phyloP scores from a whole-genome alignment of 2,797 vertebrate genomes.

The Acanthurus leucopareius region DNA sequence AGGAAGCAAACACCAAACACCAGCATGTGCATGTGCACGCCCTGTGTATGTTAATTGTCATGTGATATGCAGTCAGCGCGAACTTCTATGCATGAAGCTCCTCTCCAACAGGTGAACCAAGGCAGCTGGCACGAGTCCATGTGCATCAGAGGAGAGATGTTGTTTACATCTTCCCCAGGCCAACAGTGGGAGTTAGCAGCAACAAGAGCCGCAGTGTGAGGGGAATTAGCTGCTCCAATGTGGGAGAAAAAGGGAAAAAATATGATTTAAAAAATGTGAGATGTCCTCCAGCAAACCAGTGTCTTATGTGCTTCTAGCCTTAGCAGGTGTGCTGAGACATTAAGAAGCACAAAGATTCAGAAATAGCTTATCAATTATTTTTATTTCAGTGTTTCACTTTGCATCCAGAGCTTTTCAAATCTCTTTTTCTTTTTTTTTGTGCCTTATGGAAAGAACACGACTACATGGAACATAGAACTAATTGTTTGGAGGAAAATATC shows the following conservation, averaged over 20 bases:
- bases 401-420: neutral
- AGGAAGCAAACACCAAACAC: no score
- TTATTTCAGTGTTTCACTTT: neutral
- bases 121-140: conserved; percentile 53
- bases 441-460: neutral
- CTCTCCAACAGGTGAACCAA: conserved; percentile 46
- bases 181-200: conserved; percentile 67
- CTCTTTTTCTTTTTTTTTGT: neutral
- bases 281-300: conserved; percentile 41
- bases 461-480: neutral
- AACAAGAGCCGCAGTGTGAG: conserved; percentile 34
- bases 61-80: no score
- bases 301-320: neutral
- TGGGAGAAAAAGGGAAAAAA: conserved; percentile 58
- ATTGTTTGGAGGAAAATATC: neutral
- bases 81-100: neutral
- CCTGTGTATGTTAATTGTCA: no score
- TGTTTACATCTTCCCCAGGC: conserved; percentile 69
- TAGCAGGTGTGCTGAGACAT: conserved; percentile 18
- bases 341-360: neutral
- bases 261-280: conserved; percentile 34
- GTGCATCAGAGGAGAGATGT: conserved; percentile 27
- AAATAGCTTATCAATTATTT: neutral
- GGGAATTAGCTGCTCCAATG: conserved; percentile 49
- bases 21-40: no score